Evolutionary conservation across 1,140 invertebrate genomes (phyloP), one percentile per base, ranked within the genome.

Genomic region (Drosophila trapezifrons): DNA sequence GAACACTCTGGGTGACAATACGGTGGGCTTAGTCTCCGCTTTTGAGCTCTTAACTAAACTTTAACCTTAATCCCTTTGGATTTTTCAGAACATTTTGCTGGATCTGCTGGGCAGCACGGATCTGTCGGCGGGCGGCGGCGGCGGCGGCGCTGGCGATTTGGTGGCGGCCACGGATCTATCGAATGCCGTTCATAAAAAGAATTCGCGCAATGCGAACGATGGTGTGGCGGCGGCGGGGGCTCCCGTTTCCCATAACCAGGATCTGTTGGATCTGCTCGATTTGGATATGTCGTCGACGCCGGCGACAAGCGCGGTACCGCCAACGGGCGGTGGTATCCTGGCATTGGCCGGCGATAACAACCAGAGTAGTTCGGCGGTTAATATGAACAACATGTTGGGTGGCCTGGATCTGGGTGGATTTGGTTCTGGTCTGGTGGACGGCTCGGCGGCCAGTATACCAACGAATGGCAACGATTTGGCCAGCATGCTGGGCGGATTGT

Each of bases 191-290:
- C 86, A 92, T 83, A 92, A 91, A 82, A 92, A 92, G 70, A 92
- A 92, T 35, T 80, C 96, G 83, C 93, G 93, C 79, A 93, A 93
- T 78, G 92, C 92, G 46, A 89, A 92, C 54, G 83, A 93, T 55
- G 89, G 51, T 22, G 18, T 22, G 18, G 32, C 51, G 32, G 1
- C 51, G 18, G 35, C 52, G 17, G 80, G n/a, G n/a, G n/a, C 92
- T 15, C 78, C 92, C 43, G 92, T 92, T 76, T 93, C 94, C 60
- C 95, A 95, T 81, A 95, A 96, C 92, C 95, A 96, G 93, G 96
- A 98, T 93, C 94, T 98, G 55, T 93, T 98, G 69, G 97, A 98
- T 93, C 93, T 99, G 40, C 93, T 98, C 38, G 95, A 94, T 55
- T 92, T 96, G 63, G 95, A 95, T 91, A 92, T 95, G 62, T 92